Conservation (phyloP, 53 echinoderm and acorn worm species). For the Astropecten irregularis region DNA sequence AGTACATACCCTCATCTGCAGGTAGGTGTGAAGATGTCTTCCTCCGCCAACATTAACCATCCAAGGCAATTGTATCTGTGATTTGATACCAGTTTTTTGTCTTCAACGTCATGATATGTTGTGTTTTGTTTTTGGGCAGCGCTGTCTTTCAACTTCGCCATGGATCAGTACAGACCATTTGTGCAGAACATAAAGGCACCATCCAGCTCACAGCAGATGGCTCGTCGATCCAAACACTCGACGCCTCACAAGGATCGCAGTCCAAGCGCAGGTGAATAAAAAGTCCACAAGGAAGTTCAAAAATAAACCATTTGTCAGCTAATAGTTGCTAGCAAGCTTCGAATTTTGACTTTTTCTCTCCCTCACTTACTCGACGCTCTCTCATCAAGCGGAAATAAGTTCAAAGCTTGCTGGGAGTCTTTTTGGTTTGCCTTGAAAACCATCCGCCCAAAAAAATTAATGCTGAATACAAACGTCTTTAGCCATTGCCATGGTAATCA, state of each 20-base stretch:
- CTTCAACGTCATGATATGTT: too few relatives aligned
- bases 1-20: constrained; percentile 80
- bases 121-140: constrained; percentile 46
- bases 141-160: constrained; percentile 78
- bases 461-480: too few relatives aligned
- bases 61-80: too few relatives aligned
- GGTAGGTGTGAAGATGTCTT: constrained; percentile 62
- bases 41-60: too few relatives aligned
- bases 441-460: too few relatives aligned
- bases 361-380: too few relatives aligned
- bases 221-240: background rate
- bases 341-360: background rate
- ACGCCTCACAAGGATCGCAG: background rate
- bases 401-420: too few relatives aligned
- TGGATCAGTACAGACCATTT: constrained; percentile 58
- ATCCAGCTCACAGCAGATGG: background rate
- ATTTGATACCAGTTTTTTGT: too few relatives aligned
- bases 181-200: background rate
- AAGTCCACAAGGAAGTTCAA: background rate
- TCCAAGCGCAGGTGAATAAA: background rate
- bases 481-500: too few relatives aligned
- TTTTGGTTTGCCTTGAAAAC: too few relatives aligned
- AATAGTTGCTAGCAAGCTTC: background rate
- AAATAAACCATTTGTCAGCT: background rate
- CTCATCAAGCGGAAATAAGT: too few relatives aligned